Conservation (phyloP, 2,797 vertebrate genomes). For the Benthosema pterotum region DNA sequence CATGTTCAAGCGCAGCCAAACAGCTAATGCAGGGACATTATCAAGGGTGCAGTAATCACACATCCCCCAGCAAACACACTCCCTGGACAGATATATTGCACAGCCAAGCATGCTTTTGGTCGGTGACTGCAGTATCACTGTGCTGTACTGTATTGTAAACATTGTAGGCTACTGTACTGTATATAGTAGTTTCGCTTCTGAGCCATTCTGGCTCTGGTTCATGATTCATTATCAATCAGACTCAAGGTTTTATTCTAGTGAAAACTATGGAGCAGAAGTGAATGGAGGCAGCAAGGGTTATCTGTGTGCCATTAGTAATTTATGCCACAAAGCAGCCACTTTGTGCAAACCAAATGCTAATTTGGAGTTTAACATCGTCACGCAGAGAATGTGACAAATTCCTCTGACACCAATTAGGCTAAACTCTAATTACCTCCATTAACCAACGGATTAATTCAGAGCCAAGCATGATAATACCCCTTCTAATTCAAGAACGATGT, state of each 20-base stretch:
- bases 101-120: constrained; percentile 45
- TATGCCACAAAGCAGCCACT: constrained; percentile 29
- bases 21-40: constrained; percentile 37
- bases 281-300: constrained; percentile 43
- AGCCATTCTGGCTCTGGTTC: constrained; percentile 39
- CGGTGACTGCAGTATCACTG: constrained; percentile 11
- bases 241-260: constrained; percentile 50
- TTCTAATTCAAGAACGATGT: constrained; percentile 62
- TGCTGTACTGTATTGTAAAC: no score
- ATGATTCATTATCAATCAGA: constrained; percentile 47
- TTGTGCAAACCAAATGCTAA: constrained; percentile 44
- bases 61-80: constrained; percentile 36
- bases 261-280: constrained; percentile 38
- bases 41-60: constrained; percentile 44
- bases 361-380: constrained; percentile 64
- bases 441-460: constrained; percentile 72
- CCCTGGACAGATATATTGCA: constrained; percentile 35
- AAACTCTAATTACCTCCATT: constrained; percentile 72
- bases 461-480: constrained; percentile 50
- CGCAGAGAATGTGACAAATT: constrained; percentile 60
- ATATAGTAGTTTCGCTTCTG: background rate
- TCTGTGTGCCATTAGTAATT: constrained; percentile 41
- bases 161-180: no score
- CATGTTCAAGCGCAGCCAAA: constrained; percentile 18
- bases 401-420: constrained; percentile 68